phyloP scores from a whole-genome alignment of 2,797 vertebrate species.

The Garrulus glandarius region DNA sequence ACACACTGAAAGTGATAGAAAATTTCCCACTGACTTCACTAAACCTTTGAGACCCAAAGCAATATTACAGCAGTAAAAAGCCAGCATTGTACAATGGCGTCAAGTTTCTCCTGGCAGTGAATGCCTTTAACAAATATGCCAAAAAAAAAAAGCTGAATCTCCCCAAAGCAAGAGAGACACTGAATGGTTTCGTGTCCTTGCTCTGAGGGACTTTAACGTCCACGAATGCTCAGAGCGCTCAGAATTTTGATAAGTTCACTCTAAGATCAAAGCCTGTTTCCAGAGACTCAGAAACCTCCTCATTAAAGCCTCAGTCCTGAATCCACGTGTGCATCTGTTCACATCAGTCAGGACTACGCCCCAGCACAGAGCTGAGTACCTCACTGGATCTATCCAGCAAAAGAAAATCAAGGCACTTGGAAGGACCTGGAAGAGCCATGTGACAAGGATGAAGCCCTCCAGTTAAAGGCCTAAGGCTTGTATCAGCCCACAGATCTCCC shows the following conservation, averaged over 20 bases:
- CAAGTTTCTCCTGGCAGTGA: background rate
- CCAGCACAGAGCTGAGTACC: background rate
- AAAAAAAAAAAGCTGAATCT: slow-evolving; percentile 21
- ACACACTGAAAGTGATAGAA: background rate
- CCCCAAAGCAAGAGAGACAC: background rate
- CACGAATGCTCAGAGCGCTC: background rate
- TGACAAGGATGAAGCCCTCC: background rate
- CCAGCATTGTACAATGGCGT: background rate
- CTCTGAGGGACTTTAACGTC: background rate
- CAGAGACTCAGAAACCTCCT: background rate
- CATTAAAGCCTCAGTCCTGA: background rate
- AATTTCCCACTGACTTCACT: background rate
- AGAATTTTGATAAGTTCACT: background rate
- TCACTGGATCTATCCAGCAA: background rate
- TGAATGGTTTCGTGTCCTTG: background rate
- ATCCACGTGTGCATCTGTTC: background rate
- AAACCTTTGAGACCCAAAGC: background rate
- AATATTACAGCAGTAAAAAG: background rate
- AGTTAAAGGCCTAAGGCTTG: background rate
- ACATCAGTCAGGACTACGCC: background rate
- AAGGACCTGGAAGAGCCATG: background rate
- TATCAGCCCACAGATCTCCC: background rate
- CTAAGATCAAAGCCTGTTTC: background rate
- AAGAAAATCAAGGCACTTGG: background rate
- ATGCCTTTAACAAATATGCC: background rate